phyloP scores from a whole-genome alignment of 2,888 invertebrate genomes.

The Drosophila paracracens region DNA sequence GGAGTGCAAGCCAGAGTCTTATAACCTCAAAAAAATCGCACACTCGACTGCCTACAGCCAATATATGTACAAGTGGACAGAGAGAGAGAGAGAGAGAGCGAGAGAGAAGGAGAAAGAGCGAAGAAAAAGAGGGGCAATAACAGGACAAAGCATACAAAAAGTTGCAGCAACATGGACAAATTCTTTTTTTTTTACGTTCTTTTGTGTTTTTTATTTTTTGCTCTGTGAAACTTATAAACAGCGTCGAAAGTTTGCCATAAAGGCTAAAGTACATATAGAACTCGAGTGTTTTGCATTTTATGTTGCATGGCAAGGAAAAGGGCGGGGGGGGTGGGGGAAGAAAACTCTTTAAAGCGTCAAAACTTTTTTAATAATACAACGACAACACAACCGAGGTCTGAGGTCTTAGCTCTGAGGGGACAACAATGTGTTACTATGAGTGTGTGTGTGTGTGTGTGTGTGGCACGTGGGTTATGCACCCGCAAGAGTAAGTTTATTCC shows the following conservation, averaged over 20 bases:
- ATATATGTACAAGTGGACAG: conserved; percentile 18
- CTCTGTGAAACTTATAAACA: conserved; percentile 71
- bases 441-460: conserved; percentile 6
- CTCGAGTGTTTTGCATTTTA: conserved; percentile 76
- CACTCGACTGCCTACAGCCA: conserved; percentile 64
- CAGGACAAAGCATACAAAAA: conserved; percentile 63
- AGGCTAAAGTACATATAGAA: conserved; percentile 67
- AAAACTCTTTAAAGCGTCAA: conserved; percentile 69
- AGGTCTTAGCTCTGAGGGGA: background rate
- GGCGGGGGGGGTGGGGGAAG: conserved; percentile 1
- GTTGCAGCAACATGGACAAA: conserved; percentile 55
- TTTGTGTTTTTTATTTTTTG: conserved; percentile 16
- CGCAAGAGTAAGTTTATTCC: conserved; percentile 27
- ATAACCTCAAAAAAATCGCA: conserved; percentile 75
- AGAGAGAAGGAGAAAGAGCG: background rate
- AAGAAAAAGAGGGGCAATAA: conserved; percentile 44
- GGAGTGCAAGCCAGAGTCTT: conserved; percentile 40
- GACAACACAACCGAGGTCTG: conserved; percentile 41
- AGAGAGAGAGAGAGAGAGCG: background rate
- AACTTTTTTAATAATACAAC: conserved; percentile 77
- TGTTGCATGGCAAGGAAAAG: conserved; percentile 60
- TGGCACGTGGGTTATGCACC: conserved; percentile 12
- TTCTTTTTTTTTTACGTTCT: conserved; percentile 23
- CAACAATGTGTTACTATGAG: conserved; percentile 17
- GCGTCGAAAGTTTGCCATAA: conserved; percentile 73